Conservation (phyloP, 1,140 invertebrate species). For the Calephelis virginiensis region DNA sequence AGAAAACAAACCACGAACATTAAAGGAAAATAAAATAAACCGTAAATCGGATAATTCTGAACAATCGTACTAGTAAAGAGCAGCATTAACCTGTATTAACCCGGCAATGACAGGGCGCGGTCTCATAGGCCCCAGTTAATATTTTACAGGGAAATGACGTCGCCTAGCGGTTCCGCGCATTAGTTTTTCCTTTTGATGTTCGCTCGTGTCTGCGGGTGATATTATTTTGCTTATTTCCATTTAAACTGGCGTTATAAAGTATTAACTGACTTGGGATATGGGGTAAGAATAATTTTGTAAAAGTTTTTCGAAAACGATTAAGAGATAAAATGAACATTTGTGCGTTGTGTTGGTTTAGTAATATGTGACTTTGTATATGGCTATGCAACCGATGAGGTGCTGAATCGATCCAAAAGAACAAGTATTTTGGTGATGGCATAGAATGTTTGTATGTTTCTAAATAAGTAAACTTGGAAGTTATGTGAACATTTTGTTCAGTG, state of each 20-base stretch:
- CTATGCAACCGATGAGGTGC: too few species aligned
- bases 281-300: background rate
- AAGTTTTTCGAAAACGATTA: too few species aligned
- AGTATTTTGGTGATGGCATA: too few species aligned
- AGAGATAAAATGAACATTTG: too few species aligned
- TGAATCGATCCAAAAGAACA: too few species aligned
- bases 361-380: too few species aligned
- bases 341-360: too few species aligned
- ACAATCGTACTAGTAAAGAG: conserved; percentile 55
- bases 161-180: conserved; percentile 51
- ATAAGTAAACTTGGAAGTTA: too few species aligned
- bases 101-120: conserved; percentile 57
- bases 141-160: conserved; percentile 63
- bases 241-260: conserved; percentile 18
- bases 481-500: too few species aligned
- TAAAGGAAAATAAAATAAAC: conserved; percentile 34
- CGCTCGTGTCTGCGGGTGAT: conserved; percentile 53
- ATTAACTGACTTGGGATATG: conserved; percentile 7
- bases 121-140: conserved; percentile 52
- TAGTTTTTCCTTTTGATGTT: conserved; percentile 74
- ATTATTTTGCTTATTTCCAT: conserved; percentile 59
- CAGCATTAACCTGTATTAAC: conserved; percentile 61
- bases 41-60: conserved; percentile 53
- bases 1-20: conserved; percentile 18
- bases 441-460: too few species aligned